Conservation (phyloP, 2,888 invertebrate genomes). For the Drosophila maculinotata region DNA sequence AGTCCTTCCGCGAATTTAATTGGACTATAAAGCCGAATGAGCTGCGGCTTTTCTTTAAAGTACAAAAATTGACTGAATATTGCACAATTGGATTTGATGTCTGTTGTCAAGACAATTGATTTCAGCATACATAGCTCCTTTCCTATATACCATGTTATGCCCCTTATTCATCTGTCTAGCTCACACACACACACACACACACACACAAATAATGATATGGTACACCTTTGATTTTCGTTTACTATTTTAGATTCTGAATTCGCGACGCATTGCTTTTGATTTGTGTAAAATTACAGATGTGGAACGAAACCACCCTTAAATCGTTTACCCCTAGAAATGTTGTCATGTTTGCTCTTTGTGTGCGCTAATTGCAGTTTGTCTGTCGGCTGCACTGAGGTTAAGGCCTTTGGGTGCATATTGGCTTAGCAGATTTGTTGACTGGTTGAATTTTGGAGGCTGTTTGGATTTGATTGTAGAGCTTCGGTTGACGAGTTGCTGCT, state of each 20-base stretch:
- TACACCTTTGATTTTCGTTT: constrained; percentile 22
- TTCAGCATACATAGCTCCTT: constrained; percentile 37
- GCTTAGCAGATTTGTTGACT: constrained; percentile 52
- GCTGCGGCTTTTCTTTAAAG: constrained; percentile 41
- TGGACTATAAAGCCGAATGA: constrained; percentile 64
- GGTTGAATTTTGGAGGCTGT: constrained; percentile 35
- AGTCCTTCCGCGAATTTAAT: constrained; percentile 63
- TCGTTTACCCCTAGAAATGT: constrained; percentile 18
- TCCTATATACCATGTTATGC: constrained; percentile 5
- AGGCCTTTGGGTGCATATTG: constrained; percentile 50
- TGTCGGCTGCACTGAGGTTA: constrained; percentile 38
- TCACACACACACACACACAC: constrained; percentile 2
- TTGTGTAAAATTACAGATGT: constrained; percentile 66
- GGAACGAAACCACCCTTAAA: constrained; percentile 28
- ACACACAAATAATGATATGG: background rate
- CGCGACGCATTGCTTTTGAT: constrained; percentile 57
- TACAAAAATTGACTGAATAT: constrained; percentile 35
- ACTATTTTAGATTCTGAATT: constrained; percentile 34
- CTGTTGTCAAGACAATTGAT: constrained; percentile 75
- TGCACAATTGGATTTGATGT: constrained; percentile 54
- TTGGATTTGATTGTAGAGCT: constrained; percentile 33
- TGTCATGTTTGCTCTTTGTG: constrained; percentile 61
- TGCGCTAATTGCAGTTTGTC: constrained; percentile 72
- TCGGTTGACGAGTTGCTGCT: constrained; percentile 10
- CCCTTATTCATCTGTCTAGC: constrained; percentile 24